Evolutionary conservation across 2,113 vertebrate species (phyloP), one percentile per base, ranked within the genome.

Genomic region (Calyptommatus sinebrachiatus): DNA sequence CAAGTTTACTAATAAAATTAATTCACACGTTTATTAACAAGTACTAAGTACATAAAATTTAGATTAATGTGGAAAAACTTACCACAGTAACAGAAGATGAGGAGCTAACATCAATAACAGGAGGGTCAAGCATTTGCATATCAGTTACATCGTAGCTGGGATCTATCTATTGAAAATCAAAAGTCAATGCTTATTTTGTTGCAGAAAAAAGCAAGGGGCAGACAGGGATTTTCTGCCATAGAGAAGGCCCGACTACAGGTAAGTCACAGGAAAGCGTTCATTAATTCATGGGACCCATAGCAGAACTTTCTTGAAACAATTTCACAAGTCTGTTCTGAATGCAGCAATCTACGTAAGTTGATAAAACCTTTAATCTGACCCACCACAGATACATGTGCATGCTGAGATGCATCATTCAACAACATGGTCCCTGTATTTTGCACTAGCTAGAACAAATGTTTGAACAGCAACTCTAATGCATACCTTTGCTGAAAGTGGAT

Each of bases 71-170:
- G 16, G 20, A 9, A 26, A 31, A 76, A 92, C 93, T 95, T 94
- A 96, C 95, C 72, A 1, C 65, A 80, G 73, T 60, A 84, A 8
- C 75, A 29, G 89, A 81, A 87, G 84, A 84, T 68, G 90, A 81
- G 10, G 91, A 89, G 85, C 85, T 87, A 69, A 97, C 46, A 71
- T 97, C 95, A 41, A 95, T 77, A 80, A 99, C 89, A 12, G 89
- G 88, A 0, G 97, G 97, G 28, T 96, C 92, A 22, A 89, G 66
- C 48, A 94, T 92, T 88, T 89, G 94, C 7, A 91, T 95, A 89
- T 98, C 94, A 12, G 93, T 85, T 66, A 98, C 92, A 62, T 93
- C 93, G 74, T 87, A 90, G 11, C 81, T 78, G 67, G 96, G 95
- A 89, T 95, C 92, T 81, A 99, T 95, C 97, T 99, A 92, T 84